Conservation (phyloP, 2,888 invertebrate species). For the Orthosia gracilis region DNA sequence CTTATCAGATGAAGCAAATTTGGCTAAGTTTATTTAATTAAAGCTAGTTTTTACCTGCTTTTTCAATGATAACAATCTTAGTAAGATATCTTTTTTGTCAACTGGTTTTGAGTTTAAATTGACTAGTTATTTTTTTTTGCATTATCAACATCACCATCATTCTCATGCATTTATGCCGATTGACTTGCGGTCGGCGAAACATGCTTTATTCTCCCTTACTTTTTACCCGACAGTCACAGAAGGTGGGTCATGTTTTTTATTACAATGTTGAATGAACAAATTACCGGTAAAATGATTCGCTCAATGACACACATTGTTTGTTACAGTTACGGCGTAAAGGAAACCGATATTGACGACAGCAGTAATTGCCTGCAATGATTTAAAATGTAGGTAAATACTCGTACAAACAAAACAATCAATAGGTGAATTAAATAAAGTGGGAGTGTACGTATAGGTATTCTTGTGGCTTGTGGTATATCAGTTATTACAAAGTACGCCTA, state of each 20-base stretch:
- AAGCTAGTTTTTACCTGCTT: slow-evolving; percentile 8
- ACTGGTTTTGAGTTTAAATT: background rate
- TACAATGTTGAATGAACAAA: background rate
- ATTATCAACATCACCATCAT: too few relatives aligned
- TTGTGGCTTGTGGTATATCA: too few relatives aligned
- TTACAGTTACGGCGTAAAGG: background rate
- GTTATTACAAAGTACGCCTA: too few relatives aligned
- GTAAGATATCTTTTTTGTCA: background rate
- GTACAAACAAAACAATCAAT: background rate
- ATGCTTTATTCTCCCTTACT: too few relatives aligned
- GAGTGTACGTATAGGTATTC: too few relatives aligned
- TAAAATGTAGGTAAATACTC: background rate
- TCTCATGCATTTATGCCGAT: too few relatives aligned
- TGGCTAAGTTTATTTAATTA: background rate
- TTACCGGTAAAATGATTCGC: slow-evolving; percentile 3
- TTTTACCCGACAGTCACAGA: too few relatives aligned
- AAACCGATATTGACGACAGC: slow-evolving; percentile 15
- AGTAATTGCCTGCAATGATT: slow-evolving; percentile 1
- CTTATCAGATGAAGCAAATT: slow-evolving; percentile 5
- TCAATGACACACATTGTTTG: slow-evolving; percentile 20
- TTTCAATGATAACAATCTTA: background rate
- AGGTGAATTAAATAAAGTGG: background rate
- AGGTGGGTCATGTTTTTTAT: too few relatives aligned
- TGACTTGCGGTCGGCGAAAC: too few relatives aligned
- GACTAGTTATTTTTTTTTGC: background rate